These are phyloP conservation scores for Tachuris rubrigastra DNA, from an alignment of 2,113 vertebrate genomes.

Conservation along the genomic window DNA sequence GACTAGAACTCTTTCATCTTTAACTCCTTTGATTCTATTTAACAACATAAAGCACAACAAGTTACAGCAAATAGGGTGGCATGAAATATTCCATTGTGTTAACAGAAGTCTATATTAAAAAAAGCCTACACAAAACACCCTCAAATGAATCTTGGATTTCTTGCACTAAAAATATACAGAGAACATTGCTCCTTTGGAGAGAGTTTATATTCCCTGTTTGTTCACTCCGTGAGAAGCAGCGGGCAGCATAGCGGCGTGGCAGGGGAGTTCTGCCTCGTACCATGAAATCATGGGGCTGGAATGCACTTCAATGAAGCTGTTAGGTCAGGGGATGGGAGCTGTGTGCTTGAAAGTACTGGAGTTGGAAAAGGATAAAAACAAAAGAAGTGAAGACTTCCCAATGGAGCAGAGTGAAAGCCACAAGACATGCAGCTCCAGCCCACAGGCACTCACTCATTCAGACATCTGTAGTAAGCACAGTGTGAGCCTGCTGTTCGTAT, in stretches of 20 bases:
- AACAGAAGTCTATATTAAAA: slow-evolving; percentile 60
- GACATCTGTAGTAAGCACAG: slow-evolving; percentile 33
- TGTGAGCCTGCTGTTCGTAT: background rate
- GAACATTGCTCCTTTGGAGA: slow-evolving; percentile 42
- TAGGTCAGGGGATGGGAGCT: slow-evolving; percentile 63
- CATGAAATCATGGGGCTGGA: slow-evolving; percentile 78
- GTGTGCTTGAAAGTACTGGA: slow-evolving; percentile 57
- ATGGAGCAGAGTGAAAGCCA: slow-evolving; percentile 58
- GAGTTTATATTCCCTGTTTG: slow-evolving; percentile 70
- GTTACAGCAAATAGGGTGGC: slow-evolving; percentile 45
- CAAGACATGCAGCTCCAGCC: slow-evolving; percentile 64
- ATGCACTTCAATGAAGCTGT: slow-evolving; percentile 65
- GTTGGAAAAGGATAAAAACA: slow-evolving; percentile 68
- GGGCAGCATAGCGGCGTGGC: slow-evolving; percentile 67
- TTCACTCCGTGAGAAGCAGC: slow-evolving; percentile 60
- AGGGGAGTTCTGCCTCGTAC: slow-evolving; percentile 71
- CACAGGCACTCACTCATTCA: slow-evolving; percentile 40
- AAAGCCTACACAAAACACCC: slow-evolving; percentile 36
- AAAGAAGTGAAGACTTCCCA: slow-evolving; percentile 60
- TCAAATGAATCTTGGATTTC: slow-evolving; percentile 65
- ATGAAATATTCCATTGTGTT: slow-evolving; percentile 67
- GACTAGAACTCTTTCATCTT: slow-evolving; percentile 51
- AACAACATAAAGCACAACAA: background rate
- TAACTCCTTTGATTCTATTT: slow-evolving; percentile 50
- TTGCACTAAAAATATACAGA: slow-evolving; percentile 75